Conservation (phyloP, 2,888 invertebrate genomes). For the Busseola fusca region DNA sequence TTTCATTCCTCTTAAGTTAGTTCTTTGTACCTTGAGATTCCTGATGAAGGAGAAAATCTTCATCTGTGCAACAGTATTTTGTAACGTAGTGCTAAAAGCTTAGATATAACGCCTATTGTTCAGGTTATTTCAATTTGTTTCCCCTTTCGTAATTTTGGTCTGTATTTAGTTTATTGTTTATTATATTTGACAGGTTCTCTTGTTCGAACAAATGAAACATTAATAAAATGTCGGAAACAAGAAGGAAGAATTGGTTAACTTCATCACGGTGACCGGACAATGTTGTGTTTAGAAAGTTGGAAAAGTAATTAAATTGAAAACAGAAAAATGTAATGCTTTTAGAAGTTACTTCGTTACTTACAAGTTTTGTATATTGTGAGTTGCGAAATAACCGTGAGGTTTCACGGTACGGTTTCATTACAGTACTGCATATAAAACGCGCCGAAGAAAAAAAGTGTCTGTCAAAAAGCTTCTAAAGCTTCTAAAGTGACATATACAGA, state of each 20-base stretch:
- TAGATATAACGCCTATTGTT: not conserved
- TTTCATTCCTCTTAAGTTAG: not conserved
- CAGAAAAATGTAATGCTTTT: not conserved
- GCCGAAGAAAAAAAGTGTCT: not conserved
- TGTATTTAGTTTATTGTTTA: slow-evolving; percentile 21
- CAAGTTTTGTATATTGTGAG: not conserved
- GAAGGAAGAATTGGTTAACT: slow-evolving; percentile 8
- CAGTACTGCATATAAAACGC: not conserved
- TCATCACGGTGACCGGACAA: slow-evolving; percentile 14
- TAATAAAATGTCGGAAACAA: slow-evolving; percentile 35
- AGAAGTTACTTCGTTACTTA: not conserved
- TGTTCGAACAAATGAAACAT: slow-evolving; percentile 38
- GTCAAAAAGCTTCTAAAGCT: not conserved
- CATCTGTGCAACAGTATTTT: not conserved
- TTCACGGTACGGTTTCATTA: not conserved
- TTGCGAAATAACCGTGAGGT: not conserved
- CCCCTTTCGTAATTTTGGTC: slow-evolving; percentile 9
- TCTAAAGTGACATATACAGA: no score
- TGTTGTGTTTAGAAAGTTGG: slow-evolving; percentile 9
- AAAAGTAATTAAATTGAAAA: slow-evolving; percentile 12
- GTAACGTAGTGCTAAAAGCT: not conserved
- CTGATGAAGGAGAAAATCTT: not conserved
- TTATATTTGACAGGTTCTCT: slow-evolving; percentile 25
- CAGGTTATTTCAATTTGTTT: slow-evolving; percentile 2
- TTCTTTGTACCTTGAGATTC: not conserved